Conservation (phyloP, 23 tunicate species). For the Pegea sp. region DNA sequence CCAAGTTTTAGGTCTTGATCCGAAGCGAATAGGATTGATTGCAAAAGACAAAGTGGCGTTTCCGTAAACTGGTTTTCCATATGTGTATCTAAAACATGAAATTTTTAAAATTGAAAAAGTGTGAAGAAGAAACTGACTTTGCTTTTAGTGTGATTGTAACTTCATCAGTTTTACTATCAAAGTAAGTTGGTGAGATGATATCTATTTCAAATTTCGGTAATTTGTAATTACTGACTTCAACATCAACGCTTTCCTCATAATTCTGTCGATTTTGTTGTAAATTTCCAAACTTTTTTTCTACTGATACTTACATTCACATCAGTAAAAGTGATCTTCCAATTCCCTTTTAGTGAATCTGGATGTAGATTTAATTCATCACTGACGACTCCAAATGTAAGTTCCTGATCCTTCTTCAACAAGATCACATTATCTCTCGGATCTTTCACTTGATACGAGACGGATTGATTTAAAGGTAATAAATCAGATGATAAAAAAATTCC, state of each 20-base stretch:
- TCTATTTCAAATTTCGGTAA: constrained; percentile 71
- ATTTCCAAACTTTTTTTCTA: too few relatives aligned
- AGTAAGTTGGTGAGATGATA: constrained; percentile 12
- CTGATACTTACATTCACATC: too few relatives aligned
- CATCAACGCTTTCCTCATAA: constrained; percentile 14
- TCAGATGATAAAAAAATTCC: constrained; percentile 46
- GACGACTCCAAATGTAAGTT: constrained; percentile 42
- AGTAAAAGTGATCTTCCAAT: constrained; percentile 24
- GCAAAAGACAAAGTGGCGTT: too few relatives aligned
- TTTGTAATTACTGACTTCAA: constrained; percentile 36
- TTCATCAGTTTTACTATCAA: constrained; percentile 12
- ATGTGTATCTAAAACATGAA: constrained; percentile 57
- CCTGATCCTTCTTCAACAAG: constrained; percentile 23
- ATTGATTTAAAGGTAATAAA: constrained; percentile 30
- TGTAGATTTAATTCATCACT: constrained; percentile 47
- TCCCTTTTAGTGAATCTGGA: constrained; percentile 22
- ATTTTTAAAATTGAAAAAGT: too few relatives aligned
- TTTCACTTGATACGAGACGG: constrained; percentile 30
- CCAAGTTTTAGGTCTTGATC: too few relatives aligned
- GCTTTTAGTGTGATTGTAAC: constrained; percentile 15
- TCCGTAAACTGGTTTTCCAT: constrained; percentile 68
- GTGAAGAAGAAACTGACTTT: constrained; percentile 39
- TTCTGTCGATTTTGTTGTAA: constrained; percentile 10
- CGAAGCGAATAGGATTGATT: too few relatives aligned
- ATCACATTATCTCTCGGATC: constrained; percentile 57